Evolutionary conservation across 2,797 vertebrate species (phyloP).

Genomic region (Sternotherus odoratus): DNA sequence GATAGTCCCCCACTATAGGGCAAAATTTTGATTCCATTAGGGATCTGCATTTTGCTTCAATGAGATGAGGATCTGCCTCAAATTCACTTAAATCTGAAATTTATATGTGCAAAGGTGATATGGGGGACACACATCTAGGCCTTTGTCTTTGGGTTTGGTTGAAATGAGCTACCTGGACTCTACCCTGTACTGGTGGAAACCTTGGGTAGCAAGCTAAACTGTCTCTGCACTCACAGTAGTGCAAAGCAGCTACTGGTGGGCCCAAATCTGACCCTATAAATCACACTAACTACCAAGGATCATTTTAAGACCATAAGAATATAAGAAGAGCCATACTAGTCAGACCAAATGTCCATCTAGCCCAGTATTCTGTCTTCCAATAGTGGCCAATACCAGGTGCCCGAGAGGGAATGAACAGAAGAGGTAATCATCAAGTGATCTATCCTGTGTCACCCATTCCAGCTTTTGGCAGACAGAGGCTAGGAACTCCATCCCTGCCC

Average conservation of each 20-base stretch:
- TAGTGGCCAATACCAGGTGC: no score
- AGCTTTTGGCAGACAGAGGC: no score
- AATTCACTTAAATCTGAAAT: not conserved
- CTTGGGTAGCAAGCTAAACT: constrained; percentile 27
- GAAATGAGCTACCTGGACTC: not conserved
- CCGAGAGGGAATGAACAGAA: no score
- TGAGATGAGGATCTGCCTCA: not conserved
- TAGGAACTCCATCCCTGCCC: no score
- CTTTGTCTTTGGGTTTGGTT: not conserved
- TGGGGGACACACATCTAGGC: not conserved
- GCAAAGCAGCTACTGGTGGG: not conserved
- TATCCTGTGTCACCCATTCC: no score
- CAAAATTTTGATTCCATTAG: not conserved
- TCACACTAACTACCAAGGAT: not conserved
- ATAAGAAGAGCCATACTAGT: no score
- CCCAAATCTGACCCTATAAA: not conserved
- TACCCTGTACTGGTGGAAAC: not conserved
- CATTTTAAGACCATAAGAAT: not conserved
- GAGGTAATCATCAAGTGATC: no score
- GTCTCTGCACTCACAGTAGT: not conserved
- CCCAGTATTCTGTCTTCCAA: no score
- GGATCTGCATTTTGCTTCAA: not conserved
- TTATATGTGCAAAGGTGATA: not conserved
- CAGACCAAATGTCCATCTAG: no score
- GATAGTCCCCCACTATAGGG: not conserved